Percentiles rank a stretch among this genome's conserved stretches.
phyloP scores from a whole-genome alignment of 2,888 invertebrate species.

The Gasteruption jaculator region DNA sequence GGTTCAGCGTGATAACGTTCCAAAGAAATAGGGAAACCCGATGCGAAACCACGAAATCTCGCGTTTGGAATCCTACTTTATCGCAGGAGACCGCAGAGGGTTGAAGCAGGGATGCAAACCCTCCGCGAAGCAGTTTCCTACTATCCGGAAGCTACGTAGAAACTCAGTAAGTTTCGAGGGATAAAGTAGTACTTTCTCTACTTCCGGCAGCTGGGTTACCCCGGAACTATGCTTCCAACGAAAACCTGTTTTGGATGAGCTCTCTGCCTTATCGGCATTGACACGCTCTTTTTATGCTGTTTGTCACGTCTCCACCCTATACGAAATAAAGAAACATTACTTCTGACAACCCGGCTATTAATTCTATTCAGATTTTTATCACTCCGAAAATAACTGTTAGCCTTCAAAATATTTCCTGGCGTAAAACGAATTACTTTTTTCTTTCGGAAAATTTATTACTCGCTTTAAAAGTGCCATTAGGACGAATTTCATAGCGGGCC shows the following conservation, averaged over 20 bases:
- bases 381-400: no score
- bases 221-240: constrained; percentile 40
- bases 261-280: constrained; percentile 43
- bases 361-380: constrained; percentile 11
- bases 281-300: constrained; percentile 33
- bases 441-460: no score
- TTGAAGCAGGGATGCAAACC: constrained; percentile 11
- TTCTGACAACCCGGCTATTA: constrained; percentile 25
- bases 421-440: no score
- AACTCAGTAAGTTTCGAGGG: not conserved
- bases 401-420: no score
- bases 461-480: no score
- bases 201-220: constrained; percentile 42
- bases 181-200: constrained; percentile 40
- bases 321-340: constrained; percentile 36
- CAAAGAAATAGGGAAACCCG: no score
- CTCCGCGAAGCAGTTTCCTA: constrained; percentile 7
- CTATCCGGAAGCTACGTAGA: no score
- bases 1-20: no score
- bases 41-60: no score
- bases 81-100: no score
- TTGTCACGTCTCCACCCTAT: constrained; percentile 36
- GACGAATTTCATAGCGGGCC: no score
- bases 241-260: constrained; percentile 5
- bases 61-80: no score